Evolutionary conservation across 2,888 invertebrate genomes (phyloP).

Genomic region (Conistra vaccinii): DNA sequence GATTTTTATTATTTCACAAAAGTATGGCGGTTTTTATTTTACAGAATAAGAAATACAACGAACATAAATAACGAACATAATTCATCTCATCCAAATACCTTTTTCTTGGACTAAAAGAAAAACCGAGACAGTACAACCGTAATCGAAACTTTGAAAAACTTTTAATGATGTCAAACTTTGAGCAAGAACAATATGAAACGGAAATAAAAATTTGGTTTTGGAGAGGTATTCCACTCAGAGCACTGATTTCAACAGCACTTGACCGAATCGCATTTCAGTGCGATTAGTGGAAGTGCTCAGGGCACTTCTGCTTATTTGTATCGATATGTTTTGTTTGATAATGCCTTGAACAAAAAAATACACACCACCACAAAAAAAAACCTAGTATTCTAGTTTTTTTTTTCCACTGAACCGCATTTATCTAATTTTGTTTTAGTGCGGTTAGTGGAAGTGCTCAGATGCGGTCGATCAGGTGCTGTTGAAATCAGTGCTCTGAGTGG

Average conservation of each 20-base stretch:
- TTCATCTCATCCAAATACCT: slow-evolving; percentile 23
- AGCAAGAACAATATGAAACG: slow-evolving; percentile 50
- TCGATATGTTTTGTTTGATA: neutral
- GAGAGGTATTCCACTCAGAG: no score
- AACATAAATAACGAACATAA: slow-evolving; percentile 29
- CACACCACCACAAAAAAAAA: neutral
- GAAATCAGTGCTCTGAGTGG: neutral
- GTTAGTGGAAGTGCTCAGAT: neutral
- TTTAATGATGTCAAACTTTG: slow-evolving; percentile 56
- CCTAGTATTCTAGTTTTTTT: no score
- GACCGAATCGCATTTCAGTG: no score
- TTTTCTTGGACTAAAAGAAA: slow-evolving; percentile 20
- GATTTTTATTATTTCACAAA: slow-evolving; percentile 8
- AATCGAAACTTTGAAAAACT: slow-evolving; percentile 51
- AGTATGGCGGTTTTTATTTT: neutral
- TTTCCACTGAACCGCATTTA: neutral
- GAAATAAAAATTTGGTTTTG: slow-evolving; percentile 42
- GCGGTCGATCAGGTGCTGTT: neutral
- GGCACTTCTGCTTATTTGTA: neutral
- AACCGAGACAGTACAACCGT: slow-evolving; percentile 29
- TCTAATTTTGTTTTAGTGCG: neutral
- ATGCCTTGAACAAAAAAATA: neutral
- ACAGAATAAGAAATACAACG: neutral
- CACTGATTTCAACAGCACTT: no score
- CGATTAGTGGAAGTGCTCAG: no score